Conservation (phyloP, 2,113 vertebrate species). For the Ceyx margarethae region DNA sequence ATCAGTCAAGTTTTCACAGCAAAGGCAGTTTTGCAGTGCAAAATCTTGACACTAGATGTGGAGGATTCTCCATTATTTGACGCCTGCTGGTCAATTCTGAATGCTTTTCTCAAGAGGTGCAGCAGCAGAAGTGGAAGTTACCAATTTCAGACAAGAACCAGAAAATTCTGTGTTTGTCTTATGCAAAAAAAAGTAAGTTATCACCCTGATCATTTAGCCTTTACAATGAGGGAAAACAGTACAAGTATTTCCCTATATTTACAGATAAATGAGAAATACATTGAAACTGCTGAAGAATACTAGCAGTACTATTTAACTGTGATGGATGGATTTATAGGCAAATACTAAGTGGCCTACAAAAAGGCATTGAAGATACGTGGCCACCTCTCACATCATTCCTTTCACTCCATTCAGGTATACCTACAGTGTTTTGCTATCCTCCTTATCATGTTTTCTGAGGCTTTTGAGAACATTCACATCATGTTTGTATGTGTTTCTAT, state of each 20-base stretch:
- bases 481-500: neutral
- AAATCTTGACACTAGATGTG: neutral
- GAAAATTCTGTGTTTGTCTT: neutral
- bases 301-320: neutral
- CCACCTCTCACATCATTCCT: neutral
- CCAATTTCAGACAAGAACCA: neutral
- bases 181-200: neutral
- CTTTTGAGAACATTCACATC: neutral
- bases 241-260: neutral
- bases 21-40: neutral
- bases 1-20: neutral
- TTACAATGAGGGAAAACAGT: neutral
- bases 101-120: neutral
- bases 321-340: neutral
- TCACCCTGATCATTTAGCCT: neutral
- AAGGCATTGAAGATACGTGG: neutral
- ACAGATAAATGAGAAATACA: neutral
- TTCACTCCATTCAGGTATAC: neutral
- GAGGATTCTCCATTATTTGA: neutral
- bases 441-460: neutral
- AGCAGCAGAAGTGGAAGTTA: neutral
- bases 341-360: neutral
- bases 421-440: neutral
- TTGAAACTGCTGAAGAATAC: neutral
- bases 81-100: neutral